Conservation (phyloP, 2,797 vertebrate species). For the Lemur catta region DNA sequence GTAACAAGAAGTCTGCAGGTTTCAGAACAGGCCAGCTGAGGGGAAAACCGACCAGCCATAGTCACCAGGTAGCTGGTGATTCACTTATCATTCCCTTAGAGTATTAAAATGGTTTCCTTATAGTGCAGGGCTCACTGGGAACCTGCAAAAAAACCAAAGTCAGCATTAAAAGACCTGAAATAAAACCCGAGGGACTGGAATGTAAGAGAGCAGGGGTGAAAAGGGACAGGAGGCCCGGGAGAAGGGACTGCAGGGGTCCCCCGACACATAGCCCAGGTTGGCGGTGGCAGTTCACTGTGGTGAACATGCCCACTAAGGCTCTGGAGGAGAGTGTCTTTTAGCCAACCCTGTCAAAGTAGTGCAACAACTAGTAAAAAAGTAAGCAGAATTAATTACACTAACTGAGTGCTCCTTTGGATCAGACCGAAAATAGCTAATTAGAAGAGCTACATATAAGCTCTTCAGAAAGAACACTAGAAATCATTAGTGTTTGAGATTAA, state of each 20-base stretch:
- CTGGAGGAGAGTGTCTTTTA: background rate
- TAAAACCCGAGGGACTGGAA: slow-evolving; percentile 24
- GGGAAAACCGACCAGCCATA: background rate
- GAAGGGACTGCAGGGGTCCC: background rate
- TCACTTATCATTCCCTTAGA: slow-evolving; percentile 62
- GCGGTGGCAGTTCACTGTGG: slow-evolving; percentile 32
- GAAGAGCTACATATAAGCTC: background rate
- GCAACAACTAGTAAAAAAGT: background rate
- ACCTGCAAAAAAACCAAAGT: slow-evolving; percentile 55
- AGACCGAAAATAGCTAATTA: slow-evolving; percentile 55
- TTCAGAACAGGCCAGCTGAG: background rate
- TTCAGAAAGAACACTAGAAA: background rate
- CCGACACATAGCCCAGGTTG: background rate
- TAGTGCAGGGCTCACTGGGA: slow-evolving; percentile 1
- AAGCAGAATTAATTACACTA: slow-evolving; percentile 38
- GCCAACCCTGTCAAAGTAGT: background rate
- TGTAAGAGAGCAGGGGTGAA: slow-evolving; percentile 34
- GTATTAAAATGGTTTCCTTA: slow-evolving; percentile 64
- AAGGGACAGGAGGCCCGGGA: background rate
- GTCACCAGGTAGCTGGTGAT: slow-evolving; percentile 52
- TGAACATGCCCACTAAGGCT: background rate
- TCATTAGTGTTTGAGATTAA: slow-evolving; percentile 15
- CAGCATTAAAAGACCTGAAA: slow-evolving; percentile 32
- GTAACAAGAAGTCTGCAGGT: background rate
- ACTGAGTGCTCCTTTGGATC: background rate